Evolutionary conservation across 2,113 vertebrate genomes (phyloP).

Genomic region (Todiramphus chloris): DNA sequence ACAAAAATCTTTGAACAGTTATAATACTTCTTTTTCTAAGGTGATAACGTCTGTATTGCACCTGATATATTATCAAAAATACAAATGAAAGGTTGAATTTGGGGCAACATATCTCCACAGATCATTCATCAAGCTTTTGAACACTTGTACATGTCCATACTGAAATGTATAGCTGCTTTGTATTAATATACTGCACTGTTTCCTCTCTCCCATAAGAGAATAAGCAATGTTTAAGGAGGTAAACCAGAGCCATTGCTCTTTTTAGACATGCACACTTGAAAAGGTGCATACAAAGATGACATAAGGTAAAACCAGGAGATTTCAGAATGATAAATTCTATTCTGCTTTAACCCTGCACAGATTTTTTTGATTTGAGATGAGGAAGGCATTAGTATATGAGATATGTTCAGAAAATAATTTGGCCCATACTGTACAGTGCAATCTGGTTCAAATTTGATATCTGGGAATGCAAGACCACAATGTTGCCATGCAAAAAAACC

Average conservation of each 20-base stretch:
- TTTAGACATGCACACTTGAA: not conserved
- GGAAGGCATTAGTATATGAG: not conserved
- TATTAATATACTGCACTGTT: not conserved
- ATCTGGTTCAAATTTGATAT: not conserved
- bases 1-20: not conserved
- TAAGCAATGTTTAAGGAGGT: not conserved
- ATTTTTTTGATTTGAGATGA: not conserved
- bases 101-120: not conserved
- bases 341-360: not conserved
- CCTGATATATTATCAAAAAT: not conserved
- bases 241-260: not conserved
- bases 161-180: not conserved
- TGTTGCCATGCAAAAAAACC: not conserved
- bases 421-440: not conserved
- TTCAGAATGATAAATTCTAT: not conserved
- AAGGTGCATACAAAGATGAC: not conserved
- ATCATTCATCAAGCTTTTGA: not conserved
- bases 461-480: not conserved
- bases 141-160: not conserved
- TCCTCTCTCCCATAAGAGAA: not conserved
- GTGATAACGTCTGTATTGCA: not conserved
- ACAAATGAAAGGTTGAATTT: conserved; percentile 26
- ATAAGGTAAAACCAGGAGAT: not conserved
- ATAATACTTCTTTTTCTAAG: not conserved
- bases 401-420: not conserved